phyloP scores from a whole-genome alignment of 2,113 vertebrate genomes.

The Pedetes capensis region DNA sequence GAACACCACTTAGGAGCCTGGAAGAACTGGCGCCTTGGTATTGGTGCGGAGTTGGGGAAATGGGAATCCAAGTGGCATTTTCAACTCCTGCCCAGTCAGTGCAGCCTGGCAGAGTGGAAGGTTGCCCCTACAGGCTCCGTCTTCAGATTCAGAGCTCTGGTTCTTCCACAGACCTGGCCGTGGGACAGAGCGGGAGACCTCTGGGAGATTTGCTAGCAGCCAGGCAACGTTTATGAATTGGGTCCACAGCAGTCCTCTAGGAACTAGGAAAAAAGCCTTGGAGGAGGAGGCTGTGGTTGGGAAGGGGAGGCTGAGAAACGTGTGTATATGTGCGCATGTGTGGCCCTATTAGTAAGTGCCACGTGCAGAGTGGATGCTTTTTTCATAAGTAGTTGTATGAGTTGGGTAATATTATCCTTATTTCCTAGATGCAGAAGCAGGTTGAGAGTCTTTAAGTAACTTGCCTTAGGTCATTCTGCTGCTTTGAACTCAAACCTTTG shows the following conservation, averaged over 20 bases:
- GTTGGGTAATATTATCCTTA: not conserved
- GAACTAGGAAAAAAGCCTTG: not conserved
- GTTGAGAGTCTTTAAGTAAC: not conserved
- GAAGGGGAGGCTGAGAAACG: not conserved
- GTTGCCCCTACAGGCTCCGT: not conserved
- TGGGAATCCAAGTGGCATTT: slow-evolving; percentile 51
- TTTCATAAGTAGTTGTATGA: not conserved
- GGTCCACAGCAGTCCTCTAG: not conserved
- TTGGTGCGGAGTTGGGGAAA: slow-evolving; percentile 37
- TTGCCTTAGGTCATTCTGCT: not conserved
- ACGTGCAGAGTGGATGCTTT: not conserved
- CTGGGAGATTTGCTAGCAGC: not conserved
- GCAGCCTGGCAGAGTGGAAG: not conserved
- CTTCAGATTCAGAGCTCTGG: not conserved
- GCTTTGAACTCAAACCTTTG: not conserved
- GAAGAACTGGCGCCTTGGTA: not conserved
- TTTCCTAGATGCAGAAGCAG: not conserved
- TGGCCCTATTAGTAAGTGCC: not conserved
- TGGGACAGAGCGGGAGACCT: not conserved
- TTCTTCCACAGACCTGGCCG: not conserved
- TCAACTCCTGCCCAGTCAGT: slow-evolving; percentile 17
- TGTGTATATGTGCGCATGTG: fast-evolving
- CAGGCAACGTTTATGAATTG: not conserved
- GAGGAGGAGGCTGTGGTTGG: not conserved
- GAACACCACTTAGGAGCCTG: not conserved